phyloP scores from a whole-genome alignment of 2,888 invertebrate species.

The Ichneumoninae sp. region DNA sequence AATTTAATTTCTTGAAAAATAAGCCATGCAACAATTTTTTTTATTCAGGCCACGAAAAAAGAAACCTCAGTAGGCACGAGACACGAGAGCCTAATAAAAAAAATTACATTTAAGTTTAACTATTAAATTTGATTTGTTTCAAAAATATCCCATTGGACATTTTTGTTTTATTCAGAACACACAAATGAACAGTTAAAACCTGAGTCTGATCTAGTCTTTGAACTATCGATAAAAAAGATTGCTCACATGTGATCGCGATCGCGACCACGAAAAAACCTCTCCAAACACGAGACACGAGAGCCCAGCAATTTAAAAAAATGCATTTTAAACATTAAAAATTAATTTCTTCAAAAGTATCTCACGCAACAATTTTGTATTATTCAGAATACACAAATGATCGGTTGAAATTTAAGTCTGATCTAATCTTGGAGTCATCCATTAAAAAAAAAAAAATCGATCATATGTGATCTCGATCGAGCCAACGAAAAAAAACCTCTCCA shows the following conservation, averaged over 20 bases:
- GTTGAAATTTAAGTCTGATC: not conserved
- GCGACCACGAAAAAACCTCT: not conserved
- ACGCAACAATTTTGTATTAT: too few relatives aligned
- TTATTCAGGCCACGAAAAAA: too few relatives aligned
- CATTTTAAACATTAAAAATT: too few relatives aligned
- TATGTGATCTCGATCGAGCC: constrained; percentile 58
- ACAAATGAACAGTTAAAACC: not conserved
- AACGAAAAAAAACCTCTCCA: not conserved
- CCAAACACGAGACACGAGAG: not conserved
- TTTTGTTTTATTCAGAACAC: too few relatives aligned
- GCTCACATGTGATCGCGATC: constrained; percentile 62
- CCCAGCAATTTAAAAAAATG: not conserved
- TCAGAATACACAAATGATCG: not conserved
- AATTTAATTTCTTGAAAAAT: too few relatives aligned
- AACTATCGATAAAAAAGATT: constrained; percentile 1
- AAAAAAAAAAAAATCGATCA: constrained; percentile 40
- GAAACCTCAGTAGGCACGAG: too few relatives aligned
- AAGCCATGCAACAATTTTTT: too few relatives aligned
- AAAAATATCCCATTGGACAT: too few relatives aligned
- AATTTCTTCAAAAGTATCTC: too few relatives aligned
- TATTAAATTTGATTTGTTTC: too few relatives aligned
- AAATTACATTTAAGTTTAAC: too few relatives aligned
- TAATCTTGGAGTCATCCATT: not conserved
- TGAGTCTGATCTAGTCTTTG: not conserved
- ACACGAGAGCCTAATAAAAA: too few relatives aligned